These are phyloP conservation scores for Drosophila nr. medialis DNA, from an alignment of 2,888 invertebrate species.

Conservation along the genomic window DNA sequence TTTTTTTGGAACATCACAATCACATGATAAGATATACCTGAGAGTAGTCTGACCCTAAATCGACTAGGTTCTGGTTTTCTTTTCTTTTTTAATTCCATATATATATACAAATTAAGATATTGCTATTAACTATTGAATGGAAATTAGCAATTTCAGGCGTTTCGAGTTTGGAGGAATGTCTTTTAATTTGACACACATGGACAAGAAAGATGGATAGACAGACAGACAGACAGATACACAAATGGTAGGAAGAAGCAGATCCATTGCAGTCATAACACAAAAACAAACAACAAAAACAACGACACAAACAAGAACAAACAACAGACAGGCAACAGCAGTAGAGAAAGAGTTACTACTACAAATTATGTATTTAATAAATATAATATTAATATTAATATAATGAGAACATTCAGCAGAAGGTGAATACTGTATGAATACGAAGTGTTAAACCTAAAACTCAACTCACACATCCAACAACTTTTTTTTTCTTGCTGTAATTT, in stretches of 20 bases:
- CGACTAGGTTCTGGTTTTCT: background rate
- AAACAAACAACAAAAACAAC: constrained; percentile 2
- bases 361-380: constrained; percentile 61
- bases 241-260: constrained; percentile 1
- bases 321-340: constrained; percentile 38
- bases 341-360: constrained; percentile 56
- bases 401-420: constrained; percentile 1
- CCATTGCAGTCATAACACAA: background rate
- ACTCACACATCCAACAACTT: constrained; percentile 37
- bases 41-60: background rate
- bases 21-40: background rate
- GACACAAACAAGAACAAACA: constrained; percentile 1
- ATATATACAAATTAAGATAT: constrained; percentile 2
- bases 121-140: background rate
- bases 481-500: constrained; percentile 62
- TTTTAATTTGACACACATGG: constrained; percentile 3
- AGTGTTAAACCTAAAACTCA: constrained; percentile 35
- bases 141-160: background rate
- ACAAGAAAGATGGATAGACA: background rate
- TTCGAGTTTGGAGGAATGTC: background rate
- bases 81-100: background rate
- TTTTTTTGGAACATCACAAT: constrained; percentile 2
- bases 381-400: constrained; percentile 31
- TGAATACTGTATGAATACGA: constrained; percentile 47
- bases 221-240: background rate